Percentiles rank a stretch among this genome's conserved stretches.
phyloP scores from a whole-genome alignment of 2,113 vertebrate species.

The Pagrus major region DNA sequence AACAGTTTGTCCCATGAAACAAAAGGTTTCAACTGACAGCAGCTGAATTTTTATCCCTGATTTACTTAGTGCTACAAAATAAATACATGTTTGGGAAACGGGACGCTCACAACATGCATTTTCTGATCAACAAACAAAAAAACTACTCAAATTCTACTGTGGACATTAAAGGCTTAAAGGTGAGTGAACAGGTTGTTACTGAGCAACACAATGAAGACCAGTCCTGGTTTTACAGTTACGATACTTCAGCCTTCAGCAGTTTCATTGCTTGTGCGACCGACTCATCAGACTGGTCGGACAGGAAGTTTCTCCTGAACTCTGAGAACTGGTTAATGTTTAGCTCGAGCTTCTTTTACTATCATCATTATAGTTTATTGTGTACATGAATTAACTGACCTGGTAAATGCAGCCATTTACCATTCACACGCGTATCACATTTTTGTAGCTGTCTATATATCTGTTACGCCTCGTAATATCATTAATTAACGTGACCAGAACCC shows the following conservation, averaged over 20 bases:
- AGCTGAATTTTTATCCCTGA: background rate
- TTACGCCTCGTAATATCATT: too few species aligned
- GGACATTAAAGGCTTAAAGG: too few species aligned
- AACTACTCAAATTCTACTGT: too few species aligned
- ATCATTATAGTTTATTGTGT: too few species aligned
- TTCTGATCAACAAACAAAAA: too few species aligned
- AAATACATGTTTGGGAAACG: too few species aligned
- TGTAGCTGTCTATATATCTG: too few species aligned
- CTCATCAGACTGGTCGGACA: constrained; percentile 25
- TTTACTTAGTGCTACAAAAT: background rate
- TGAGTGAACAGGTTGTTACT: too few species aligned
- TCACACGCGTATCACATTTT: too few species aligned
- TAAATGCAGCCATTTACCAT: too few species aligned
- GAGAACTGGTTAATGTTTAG: background rate
- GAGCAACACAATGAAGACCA: background rate
- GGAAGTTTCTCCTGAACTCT: background rate
- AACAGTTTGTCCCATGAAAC: background rate
- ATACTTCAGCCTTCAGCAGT: background rate
- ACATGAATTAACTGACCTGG: too few species aligned
- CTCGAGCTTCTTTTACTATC: background rate
- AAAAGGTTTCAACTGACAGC: background rate
- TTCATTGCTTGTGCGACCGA: background rate
- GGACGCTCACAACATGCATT: too few species aligned
- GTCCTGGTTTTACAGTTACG: background rate
- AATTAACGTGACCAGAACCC: background rate